Evolutionary conservation across 2,113 vertebrate species (phyloP).

Genomic region (Antechinus flavipes): DNA sequence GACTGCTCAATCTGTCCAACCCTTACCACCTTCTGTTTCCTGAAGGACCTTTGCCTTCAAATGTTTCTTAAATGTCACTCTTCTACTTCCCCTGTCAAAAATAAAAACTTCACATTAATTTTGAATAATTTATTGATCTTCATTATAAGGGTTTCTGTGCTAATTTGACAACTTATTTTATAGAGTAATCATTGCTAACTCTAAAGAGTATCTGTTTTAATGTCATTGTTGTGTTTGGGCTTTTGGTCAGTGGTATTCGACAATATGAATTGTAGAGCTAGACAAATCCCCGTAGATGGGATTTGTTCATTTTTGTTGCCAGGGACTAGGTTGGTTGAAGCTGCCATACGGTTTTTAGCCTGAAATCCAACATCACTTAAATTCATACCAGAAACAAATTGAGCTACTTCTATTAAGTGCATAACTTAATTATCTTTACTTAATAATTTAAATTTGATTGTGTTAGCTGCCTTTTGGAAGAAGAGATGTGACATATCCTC

Average conservation of each 20-base stretch:
- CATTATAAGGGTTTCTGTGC: background rate
- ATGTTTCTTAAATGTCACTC: constrained; percentile 52
- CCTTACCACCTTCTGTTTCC: constrained; percentile 28
- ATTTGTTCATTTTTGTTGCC: background rate
- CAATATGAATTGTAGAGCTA: background rate
- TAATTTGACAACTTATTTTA: constrained; percentile 30
- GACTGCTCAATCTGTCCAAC: background rate
- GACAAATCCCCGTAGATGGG: background rate
- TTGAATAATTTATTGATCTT: constrained; percentile 40
- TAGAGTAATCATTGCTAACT: background rate
- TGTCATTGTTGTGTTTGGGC: background rate
- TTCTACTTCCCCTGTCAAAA: constrained; percentile 20
- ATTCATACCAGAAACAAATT: background rate
- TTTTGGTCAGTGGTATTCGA: background rate
- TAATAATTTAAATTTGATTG: background rate
- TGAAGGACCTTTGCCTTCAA: constrained; percentile 27
- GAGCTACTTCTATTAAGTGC: background rate
- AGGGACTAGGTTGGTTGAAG: background rate
- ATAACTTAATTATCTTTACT: background rate
- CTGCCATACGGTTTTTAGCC: background rate
- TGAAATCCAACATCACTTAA: background rate
- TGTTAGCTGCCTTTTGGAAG: background rate
- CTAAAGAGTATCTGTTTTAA: background rate
- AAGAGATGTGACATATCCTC: background rate
- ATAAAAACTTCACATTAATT: background rate